Conservation (phyloP, 2,797 vertebrate species). For the Meriones psammophilus region DNA sequence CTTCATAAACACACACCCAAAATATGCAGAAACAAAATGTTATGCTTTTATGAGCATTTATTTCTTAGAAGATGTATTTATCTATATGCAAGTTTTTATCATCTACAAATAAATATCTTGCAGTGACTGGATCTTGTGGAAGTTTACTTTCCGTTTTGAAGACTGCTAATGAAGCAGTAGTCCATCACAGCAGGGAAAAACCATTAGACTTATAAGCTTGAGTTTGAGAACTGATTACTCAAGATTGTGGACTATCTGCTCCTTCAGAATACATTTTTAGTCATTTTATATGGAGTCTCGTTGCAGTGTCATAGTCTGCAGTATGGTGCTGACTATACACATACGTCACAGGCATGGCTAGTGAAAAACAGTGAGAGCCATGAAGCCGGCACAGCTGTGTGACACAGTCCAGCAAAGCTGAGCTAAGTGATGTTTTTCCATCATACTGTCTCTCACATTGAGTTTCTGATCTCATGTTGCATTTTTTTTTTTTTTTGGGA, state of each 20-base stretch:
- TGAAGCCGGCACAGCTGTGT: too few species aligned
- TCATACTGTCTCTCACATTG: too few species aligned
- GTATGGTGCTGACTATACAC: neutral
- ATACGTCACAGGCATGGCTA: too few species aligned
- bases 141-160: neutral
- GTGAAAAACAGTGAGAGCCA: too few species aligned
- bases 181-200: neutral
- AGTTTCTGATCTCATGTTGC: too few species aligned
- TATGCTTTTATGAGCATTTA: neutral
- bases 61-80: neutral
- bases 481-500: too few species aligned
- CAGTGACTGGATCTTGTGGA: neutral
- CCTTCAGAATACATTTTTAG: neutral
- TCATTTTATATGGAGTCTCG: neutral
- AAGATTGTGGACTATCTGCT: neutral
- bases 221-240: neutral
- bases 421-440: too few species aligned
- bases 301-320: neutral
- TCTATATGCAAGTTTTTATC: neutral
- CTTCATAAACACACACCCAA: neutral
- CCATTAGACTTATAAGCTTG: neutral
- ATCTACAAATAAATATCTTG: neutral
- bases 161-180: neutral
- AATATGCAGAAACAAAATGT: neutral
- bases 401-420: too few species aligned